Evolutionary conservation across 1,140 invertebrate species (phyloP), one percentile per base, ranked within the genome.

Genomic region (Zaprionus africanus): DNA sequence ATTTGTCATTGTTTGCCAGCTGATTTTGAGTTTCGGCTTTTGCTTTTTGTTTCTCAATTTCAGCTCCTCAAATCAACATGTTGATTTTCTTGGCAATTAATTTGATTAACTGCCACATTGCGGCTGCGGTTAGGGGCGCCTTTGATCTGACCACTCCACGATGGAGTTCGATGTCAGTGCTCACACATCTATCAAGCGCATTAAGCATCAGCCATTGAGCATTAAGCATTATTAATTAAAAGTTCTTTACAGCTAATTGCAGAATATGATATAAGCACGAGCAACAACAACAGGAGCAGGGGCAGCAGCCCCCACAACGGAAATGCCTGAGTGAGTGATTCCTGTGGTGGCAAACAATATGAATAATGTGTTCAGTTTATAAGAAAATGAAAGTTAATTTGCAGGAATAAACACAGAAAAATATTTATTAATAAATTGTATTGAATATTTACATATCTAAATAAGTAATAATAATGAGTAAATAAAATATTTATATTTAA

Each of bases 21-120:
- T 73, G 43, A 65, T 74, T 75, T 76, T 31, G 46, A 49, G 62
- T 73, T 67, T 28, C 28, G 26, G 53, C 46, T 51, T 73, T 82
- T 61, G 34, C 19, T 19, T 59, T 43, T 43, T 17, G 38, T 53
- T 69, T 17, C 26, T 43, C n/a, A 24, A 9, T 43, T 31, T 31
- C 63, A 61, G 78, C 60, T 41, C 38, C 69, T 67, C 56, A 79
- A 78, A 62, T 70, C 19, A 84, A 87, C 83, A 88, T 87, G 84
- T 83, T 88, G 84, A 88, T 88, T 88, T 88, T 90, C 85, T 90
- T 70, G 77, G 81, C 85, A 90, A 90, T 90, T 85, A 90, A 85
- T 79, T 90, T 90, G 85, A 90, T 90, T 90, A 90, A 90, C 81
- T 90, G 85, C 78, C 81, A 73, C 72, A 76, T 63, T 71, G 60